Evolutionary conservation across 1,140 invertebrate genomes (phyloP).

Genomic region (Drosophila pachea): DNA sequence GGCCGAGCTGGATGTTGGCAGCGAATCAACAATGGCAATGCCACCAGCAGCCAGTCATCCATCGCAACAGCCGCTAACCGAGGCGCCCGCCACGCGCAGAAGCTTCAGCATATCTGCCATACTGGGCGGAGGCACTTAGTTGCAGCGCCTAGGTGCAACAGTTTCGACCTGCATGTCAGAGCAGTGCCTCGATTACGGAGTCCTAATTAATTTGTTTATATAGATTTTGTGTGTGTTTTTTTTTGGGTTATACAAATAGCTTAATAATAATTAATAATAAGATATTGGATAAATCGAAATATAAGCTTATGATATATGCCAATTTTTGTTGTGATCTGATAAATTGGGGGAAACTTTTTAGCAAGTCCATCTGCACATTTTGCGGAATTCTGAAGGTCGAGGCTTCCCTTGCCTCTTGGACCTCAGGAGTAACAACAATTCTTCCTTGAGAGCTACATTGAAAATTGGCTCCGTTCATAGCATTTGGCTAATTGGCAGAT

Average conservation of each 20-base stretch:
- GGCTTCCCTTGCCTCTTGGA: no score
- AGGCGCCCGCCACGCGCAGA: slow-evolving; percentile 51
- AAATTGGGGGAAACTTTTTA: no score
- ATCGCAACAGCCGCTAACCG: background rate
- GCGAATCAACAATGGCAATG: slow-evolving; percentile 42
- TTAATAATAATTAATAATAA: no score
- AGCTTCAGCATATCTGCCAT: slow-evolving; percentile 76
- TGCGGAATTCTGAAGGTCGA: no score
- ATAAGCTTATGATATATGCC: no score
- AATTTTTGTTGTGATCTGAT: no score
- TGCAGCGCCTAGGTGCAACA: background rate
- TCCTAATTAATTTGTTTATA: slow-evolving; percentile 46
- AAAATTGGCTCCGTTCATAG: background rate
- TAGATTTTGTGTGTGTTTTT: background rate
- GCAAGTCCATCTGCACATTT: no score
- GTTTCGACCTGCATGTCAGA: background rate
- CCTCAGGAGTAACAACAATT: no score
- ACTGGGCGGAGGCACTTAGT: slow-evolving; percentile 65
- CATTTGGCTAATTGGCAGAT: slow-evolving; percentile 36
- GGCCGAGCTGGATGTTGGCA: slow-evolving; percentile 66
- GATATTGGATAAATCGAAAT: no score
- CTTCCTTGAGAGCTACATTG: no score
- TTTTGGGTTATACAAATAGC: background rate
- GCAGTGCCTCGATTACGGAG: slow-evolving; percentile 16
- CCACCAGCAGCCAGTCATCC: slow-evolving; percentile 32